A percentile compares a stretch with the other conserved stretches of the same genome.
Evolutionary conservation across 2,797 vertebrate species (phyloP).

Genomic region (Coendou prehensilis): DNA sequence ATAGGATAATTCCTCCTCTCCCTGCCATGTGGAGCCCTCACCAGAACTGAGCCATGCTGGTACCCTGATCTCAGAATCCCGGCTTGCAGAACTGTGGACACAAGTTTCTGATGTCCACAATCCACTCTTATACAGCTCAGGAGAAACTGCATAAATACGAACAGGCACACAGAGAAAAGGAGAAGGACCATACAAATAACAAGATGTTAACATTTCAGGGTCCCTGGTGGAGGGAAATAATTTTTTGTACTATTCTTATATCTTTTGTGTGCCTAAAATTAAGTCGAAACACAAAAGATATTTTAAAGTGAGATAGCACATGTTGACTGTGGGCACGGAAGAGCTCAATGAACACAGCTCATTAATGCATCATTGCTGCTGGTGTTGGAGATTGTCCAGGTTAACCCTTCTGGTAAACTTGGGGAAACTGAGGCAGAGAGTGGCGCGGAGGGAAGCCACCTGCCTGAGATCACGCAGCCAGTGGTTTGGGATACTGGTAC

Average conservation of each 20-base stretch:
- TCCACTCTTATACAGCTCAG: neutral
- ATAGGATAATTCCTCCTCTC: neutral
- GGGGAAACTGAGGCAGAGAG: neutral
- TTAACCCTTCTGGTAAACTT: neutral
- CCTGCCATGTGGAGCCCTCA: neutral
- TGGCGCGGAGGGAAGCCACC: neutral
- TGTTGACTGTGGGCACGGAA: neutral
- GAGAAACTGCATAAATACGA: neutral
- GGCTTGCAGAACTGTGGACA: neutral
- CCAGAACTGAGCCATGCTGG: neutral
- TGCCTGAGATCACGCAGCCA: neutral
- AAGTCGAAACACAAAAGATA: neutral
- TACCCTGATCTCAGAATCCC: neutral
- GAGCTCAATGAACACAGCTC: neutral
- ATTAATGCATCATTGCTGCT: neutral
- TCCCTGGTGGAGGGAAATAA: neutral
- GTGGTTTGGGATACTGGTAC: neutral
- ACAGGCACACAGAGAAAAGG: neutral
- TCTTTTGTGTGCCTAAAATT: neutral
- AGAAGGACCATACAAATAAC: neutral
- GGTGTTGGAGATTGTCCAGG: neutral
- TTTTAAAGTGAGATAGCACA: neutral
- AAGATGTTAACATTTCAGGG: neutral
- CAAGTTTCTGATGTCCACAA: neutral
- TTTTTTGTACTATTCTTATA: neutral